Evolutionary conservation across 2,888 invertebrate species (phyloP).

Genomic region (Drosophila sordidapex): DNA sequence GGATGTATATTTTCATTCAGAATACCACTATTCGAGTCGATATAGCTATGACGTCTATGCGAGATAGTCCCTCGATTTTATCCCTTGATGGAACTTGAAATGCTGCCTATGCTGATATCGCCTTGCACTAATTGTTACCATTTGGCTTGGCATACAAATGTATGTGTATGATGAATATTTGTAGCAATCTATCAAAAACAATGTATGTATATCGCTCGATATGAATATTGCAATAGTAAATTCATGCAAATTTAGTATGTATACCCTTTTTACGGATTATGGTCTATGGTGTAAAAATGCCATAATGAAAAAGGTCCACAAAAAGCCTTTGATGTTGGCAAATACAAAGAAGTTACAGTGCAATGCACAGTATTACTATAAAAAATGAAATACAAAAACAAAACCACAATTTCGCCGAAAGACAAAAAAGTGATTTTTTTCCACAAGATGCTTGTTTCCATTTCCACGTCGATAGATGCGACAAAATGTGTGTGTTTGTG

Average conservation of each 20-base stretch:
- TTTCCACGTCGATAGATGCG: constrained; percentile 40
- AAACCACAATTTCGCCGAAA: constrained; percentile 64
- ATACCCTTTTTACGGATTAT: constrained; percentile 30
- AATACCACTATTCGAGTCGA: not conserved
- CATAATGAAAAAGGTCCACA: constrained; percentile 68
- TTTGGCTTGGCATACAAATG: not conserved
- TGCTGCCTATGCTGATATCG: not conserved
- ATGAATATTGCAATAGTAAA: constrained; percentile 5
- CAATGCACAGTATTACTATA: constrained; percentile 45
- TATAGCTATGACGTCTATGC: not conserved
- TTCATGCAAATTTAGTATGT: not conserved
- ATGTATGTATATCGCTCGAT: not conserved
- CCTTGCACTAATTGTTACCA: not conserved
- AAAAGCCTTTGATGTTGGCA: constrained; percentile 69
- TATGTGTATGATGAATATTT: not conserved
- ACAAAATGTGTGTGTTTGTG: constrained; percentile 18
- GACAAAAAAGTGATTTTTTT: constrained; percentile 59
- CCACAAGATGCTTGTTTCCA: constrained; percentile 45
- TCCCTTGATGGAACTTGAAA: not conserved
- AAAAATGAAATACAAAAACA: constrained; percentile 60
- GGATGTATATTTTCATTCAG: not conserved
- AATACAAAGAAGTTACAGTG: constrained; percentile 68
- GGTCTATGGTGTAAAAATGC: constrained; percentile 43
- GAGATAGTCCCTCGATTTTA: not conserved
- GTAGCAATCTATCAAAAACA: not conserved